Evolutionary conservation across 64 coral and sea anemone species (phyloP), one percentile per base, ranked within the genome.

Genomic region (Porites australiensis): DNA sequence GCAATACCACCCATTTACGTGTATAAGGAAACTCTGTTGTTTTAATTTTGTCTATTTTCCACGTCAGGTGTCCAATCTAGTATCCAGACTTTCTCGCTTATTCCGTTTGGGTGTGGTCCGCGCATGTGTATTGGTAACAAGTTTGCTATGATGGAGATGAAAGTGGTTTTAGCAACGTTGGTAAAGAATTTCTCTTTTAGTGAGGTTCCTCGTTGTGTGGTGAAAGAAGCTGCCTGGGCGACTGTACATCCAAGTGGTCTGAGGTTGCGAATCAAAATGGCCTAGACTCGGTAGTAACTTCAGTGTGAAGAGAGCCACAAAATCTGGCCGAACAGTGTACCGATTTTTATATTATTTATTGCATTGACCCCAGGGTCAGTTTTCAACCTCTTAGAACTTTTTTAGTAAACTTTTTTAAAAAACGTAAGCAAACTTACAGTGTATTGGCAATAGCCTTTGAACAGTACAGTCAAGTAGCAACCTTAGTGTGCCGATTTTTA

Each of bases 41-140:
- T 9, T 57, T 57, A 57, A 57, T 5, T 57, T 57, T 9, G 54
- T 9, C 7, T 57, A 12, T 12, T 64, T 76, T 76, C 46, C 43
- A 51, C 16, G 8, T 50, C 45, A 76, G 73, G 10, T 76, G 5
- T 19, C 12, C 73, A 76, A n/a, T 19, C 73, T 6, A 76, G 16
- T 16, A 13, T 76, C 14, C 73, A 50, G 73, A 45, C 73, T 50
- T 76, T 19, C 46, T 68, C 72, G 2, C 58, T 75, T 47, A 27
- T 92, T 19, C 90, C 90, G 43, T 92, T 92, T 58, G 82, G 69
- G 9, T 23, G 84, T 86, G 90, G 90, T 7, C 60, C 90, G 61
- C 80, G 90, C 45, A 55, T 65, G 23, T 92, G 90, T 46, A 86
- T 92, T 27, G 90, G 90, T 8, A 76, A 92, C 46, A 92, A 92